phyloP scores from a whole-genome alignment of 2,113 vertebrate species.

The Eulemur rufifrons region DNA sequence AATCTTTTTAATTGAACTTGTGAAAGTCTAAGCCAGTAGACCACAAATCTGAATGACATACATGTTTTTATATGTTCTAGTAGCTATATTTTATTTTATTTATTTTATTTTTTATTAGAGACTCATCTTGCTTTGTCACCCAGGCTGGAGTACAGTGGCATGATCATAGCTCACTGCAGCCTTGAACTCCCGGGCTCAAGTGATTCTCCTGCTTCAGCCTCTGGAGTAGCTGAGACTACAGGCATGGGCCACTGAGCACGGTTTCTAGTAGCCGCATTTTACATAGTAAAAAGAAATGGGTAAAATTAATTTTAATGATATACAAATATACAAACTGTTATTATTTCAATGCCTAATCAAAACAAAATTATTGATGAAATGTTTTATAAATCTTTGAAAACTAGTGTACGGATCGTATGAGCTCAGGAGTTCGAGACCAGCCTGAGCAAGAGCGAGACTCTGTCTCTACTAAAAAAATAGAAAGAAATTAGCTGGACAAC shows the following conservation, averaged over 20 bases:
- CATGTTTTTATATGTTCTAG: not conserved
- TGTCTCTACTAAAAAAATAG: too few relatives aligned
- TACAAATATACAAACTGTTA: not conserved
- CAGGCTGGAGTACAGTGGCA: too few relatives aligned
- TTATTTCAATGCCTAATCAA: not conserved
- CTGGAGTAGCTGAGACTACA: too few relatives aligned
- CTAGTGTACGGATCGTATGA: not conserved
- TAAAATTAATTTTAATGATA: not conserved
- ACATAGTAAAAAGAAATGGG: not conserved
- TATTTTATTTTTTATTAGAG: too few relatives aligned
- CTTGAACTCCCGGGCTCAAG: too few relatives aligned
- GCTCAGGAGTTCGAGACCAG: too few relatives aligned
- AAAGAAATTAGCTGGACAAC: too few relatives aligned
- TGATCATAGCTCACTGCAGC: too few relatives aligned
- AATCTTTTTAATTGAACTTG: not conserved
- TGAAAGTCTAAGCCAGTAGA: not conserved
- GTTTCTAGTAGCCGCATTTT: not conserved
- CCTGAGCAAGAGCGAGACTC: too few relatives aligned
- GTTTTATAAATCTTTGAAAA: not conserved
- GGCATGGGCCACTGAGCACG: too few relatives aligned
- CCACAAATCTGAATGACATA: not conserved
- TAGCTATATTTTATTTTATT: not conserved
- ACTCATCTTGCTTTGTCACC: too few relatives aligned
- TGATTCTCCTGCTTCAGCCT: too few relatives aligned
- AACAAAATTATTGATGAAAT: not conserved